Percentiles rank a stretch among this genome's conserved stretches.
Conservation (phyloP, 1,140 invertebrate genomes). For the Limonius californicus region DNA sequence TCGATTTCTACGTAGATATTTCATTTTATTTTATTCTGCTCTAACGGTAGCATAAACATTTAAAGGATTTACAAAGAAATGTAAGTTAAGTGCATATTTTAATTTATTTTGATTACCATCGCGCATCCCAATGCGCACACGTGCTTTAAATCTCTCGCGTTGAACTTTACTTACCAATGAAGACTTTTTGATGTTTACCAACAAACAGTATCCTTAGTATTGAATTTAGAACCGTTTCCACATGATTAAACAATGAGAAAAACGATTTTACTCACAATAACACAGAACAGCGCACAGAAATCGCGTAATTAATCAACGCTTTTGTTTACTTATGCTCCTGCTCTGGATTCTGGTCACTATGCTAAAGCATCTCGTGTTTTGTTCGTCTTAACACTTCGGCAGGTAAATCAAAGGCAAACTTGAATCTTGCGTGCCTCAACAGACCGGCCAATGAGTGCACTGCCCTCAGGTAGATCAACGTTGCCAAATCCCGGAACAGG, state of each 20-base stretch:
- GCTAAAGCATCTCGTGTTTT: not conserved
- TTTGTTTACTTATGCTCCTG: not conserved
- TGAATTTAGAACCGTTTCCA: not conserved
- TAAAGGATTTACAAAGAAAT: too few relatives aligned
- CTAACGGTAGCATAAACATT: too few relatives aligned
- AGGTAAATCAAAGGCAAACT: conserved; percentile 23
- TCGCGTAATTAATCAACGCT: too few relatives aligned
- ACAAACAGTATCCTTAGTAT: too few relatives aligned
- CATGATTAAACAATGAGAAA: not conserved
- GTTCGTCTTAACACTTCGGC: conserved; percentile 1
- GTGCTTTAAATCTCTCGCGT: not conserved
- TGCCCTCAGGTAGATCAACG: conserved; percentile 16
- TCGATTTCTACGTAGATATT: too few relatives aligned
- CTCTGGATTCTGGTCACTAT: not conserved
- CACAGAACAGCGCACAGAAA: too few relatives aligned
- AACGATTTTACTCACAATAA: not conserved
- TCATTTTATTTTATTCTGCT: too few relatives aligned
- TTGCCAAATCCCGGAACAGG: conserved; percentile 17
- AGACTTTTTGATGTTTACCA: too few relatives aligned
- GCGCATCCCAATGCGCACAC: not conserved
- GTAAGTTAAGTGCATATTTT: too few relatives aligned
- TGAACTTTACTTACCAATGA: too few relatives aligned
- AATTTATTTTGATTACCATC: too few relatives aligned
- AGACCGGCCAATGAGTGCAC: conserved; percentile 17
- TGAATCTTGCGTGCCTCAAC: conserved; percentile 10